phyloP scores from a whole-genome alignment of 1,140 invertebrate species.

The Ylistrum balloti region DNA sequence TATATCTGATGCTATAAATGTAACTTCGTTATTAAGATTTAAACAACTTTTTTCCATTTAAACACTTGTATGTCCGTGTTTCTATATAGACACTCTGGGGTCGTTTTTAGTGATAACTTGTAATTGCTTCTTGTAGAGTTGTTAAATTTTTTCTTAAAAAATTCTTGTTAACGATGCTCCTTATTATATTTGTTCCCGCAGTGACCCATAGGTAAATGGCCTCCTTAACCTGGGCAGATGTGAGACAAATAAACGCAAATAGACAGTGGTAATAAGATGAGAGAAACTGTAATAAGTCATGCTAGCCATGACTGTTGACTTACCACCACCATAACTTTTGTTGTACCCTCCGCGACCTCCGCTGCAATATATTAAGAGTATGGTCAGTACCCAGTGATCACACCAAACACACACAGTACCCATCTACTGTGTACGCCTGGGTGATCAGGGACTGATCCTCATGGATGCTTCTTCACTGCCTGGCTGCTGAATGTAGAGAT shows the following conservation, averaged over 20 bases:
- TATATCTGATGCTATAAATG: too few relatives aligned
- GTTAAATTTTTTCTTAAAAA: too few relatives aligned
- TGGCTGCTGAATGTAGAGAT: background rate
- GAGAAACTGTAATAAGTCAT: conserved; percentile 52
- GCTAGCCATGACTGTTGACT: conserved; percentile 62
- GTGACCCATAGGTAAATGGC: background rate
- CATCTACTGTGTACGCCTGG: conserved; percentile 30
- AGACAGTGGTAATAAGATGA: conserved; percentile 47
- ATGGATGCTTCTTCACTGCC: conserved; percentile 16
- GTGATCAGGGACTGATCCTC: conserved; percentile 42
- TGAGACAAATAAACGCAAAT: conserved; percentile 41
- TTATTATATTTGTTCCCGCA: background rate
- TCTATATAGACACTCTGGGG: too few relatives aligned
- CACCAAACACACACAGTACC: conserved; percentile 41
- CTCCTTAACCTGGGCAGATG: background rate
- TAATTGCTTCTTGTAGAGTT: too few relatives aligned
- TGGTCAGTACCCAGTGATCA: conserved; percentile 45
- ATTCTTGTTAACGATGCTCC: too few relatives aligned
- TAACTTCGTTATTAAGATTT: too few relatives aligned
- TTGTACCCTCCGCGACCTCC: conserved; percentile 77
- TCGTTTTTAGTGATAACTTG: too few relatives aligned
- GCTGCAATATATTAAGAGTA: conserved; percentile 72
- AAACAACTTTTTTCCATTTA: too few relatives aligned
- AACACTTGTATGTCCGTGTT: too few relatives aligned
- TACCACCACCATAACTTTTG: conserved; percentile 78